Base-by-base conservation (phyloP, 2,888 invertebrate species). In the Cenopis cana region DNA sequence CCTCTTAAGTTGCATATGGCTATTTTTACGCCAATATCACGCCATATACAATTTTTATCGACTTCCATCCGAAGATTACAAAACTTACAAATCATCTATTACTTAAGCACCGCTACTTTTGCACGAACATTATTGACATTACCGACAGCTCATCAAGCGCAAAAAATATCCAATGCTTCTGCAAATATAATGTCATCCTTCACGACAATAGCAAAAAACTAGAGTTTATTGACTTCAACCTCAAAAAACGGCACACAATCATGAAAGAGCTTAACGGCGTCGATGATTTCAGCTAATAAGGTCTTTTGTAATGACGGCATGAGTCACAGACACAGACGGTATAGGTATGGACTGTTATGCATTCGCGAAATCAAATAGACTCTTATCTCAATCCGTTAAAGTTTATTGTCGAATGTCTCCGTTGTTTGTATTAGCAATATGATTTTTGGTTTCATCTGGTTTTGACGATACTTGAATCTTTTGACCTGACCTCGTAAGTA, bases 211-310 rank as follows among this genome's bases (percentile, higher is more conserved):
- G 18, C 12, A 78, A 81, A n/a, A 82, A 80, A 83, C 76, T 60
- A 49, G 75, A 83, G 83, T 85, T 83, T 86, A 83, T 85, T 86
- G 83, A 85, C 85, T 82, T 80, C 79, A 81, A 79, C 80, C 81
- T 82, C 78, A 80, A 69, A 66, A 73, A 57, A 61, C 59, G 24
- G 4, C 18, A 8, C 20, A 12, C 54, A 24, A 52, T 20, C 18
- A 20, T 20, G 20, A 24, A 54, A 24, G 1, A 24, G 54, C 54
- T 24, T 24, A 54, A 24, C 10, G 14, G 20, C 20, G 8, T 54
- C 20, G 6, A 50, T 18, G 11, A 50, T 18, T 18, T 50, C 18
- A 50, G 18, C 18, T n/a, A 46, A n/a, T 46, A 46, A 46, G 1
- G 46, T 12, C n/a, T 46, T 46, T 46, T 46, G 46, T n/a, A 46